Percentiles rank a stretch among this genome's conserved stretches.
Conservation (phyloP, 2,113 vertebrate genomes). For the Phalacrocorax carbo region DNA sequence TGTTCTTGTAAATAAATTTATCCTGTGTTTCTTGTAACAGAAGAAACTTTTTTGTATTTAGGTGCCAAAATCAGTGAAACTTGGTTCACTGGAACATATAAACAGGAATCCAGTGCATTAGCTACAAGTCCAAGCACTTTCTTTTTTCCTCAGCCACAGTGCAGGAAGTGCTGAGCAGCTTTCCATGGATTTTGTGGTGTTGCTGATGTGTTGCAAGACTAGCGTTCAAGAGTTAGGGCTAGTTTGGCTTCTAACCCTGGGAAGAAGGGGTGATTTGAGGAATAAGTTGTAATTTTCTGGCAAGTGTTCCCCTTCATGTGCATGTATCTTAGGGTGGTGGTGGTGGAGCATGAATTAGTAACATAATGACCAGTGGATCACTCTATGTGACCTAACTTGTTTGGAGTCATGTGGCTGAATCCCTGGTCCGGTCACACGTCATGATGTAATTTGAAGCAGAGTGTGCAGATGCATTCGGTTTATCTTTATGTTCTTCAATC, state of each 20-base stretch:
- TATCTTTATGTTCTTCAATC: background rate
- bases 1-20: slow-evolving; percentile 39
- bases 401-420: background rate
- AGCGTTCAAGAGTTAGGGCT: background rate
- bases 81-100: background rate
- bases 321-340: rapidly evolving
- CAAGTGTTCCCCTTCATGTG: background rate
- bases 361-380: rapidly evolving
- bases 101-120: background rate
- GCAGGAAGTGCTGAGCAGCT: background rate
- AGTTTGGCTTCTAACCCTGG: background rate
- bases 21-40: slow-evolving; percentile 18
- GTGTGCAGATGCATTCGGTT: background rate
- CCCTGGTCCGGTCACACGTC: background rate
- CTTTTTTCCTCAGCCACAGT: background rate
- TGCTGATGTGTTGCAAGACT: background rate
- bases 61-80: slow-evolving; percentile 22
- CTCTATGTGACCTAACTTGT: background rate
- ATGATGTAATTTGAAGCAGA: background rate
- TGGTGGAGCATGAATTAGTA: background rate
- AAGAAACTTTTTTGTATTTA: background rate
- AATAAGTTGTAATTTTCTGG: background rate
- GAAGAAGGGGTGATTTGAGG: background rate
- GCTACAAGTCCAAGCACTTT: background rate
- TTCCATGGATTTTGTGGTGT: background rate